Conservation (phyloP, 2,113 vertebrate species). For the Odontophorus gujanensis region DNA sequence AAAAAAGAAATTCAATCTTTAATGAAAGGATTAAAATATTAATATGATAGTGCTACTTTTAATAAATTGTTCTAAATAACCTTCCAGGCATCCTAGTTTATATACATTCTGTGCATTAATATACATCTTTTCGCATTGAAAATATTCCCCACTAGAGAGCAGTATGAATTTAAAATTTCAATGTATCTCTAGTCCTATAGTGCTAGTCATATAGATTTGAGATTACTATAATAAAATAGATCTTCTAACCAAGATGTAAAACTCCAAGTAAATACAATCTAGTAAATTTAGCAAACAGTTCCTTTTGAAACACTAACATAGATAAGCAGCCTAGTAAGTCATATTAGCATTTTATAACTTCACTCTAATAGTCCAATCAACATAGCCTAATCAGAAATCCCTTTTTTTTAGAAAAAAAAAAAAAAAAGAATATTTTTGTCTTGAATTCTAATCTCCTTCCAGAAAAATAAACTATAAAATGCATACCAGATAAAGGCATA, state of each 20-base stretch:
- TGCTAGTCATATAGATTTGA: background rate
- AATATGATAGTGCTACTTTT: background rate
- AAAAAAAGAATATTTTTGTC: background rate
- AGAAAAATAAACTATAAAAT: background rate
- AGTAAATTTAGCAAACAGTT: background rate
- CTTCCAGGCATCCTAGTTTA: background rate
- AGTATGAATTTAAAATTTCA: constrained; percentile 78
- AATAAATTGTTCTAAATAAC: background rate
- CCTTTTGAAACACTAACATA: background rate
- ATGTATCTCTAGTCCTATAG: background rate
- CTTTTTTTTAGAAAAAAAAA: background rate
- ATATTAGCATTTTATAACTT: background rate
- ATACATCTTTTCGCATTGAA: constrained; percentile 50
- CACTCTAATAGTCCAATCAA: background rate
- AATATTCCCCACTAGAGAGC: constrained; percentile 82
- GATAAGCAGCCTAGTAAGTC: background rate
- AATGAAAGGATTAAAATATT: background rate
- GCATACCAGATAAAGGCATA: background rate
- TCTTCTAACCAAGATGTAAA: background rate
- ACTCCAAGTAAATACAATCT: background rate
- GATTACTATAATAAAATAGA: background rate
- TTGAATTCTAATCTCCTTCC: background rate
- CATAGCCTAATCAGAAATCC: background rate
- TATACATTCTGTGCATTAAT: background rate
- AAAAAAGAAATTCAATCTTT: background rate